Conservation (phyloP, 1,140 invertebrate genomes). For the Drosophila micromelanica region DNA sequence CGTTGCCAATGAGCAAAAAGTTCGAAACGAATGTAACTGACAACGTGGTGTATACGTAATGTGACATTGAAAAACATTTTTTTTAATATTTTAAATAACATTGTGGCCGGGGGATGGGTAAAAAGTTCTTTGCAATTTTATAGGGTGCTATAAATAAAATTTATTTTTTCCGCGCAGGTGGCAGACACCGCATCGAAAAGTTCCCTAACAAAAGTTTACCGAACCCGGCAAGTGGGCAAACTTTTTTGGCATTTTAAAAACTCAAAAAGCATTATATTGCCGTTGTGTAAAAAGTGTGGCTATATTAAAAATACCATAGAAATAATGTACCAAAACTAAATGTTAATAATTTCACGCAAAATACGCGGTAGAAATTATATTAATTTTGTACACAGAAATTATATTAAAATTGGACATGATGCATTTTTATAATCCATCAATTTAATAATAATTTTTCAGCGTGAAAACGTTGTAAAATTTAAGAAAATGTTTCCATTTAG, state of each 20-base stretch:
- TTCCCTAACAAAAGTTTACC: conserved; percentile 28
- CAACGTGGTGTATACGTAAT: conserved; percentile 30
- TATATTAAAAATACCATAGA: conserved; percentile 44
- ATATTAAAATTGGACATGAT: conserved; percentile 27
- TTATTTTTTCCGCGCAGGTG: conserved; percentile 57
- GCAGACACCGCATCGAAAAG: conserved; percentile 46
- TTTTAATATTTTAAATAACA: conserved; percentile 57
- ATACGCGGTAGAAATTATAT: conserved; percentile 40
- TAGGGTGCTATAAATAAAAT: conserved; percentile 50
- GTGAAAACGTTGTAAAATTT: conserved; percentile 1
- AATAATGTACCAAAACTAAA: conserved; percentile 44
- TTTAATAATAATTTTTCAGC: conserved; percentile 43
- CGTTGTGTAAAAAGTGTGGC: background rate
- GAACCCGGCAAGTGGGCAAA: conserved; percentile 23
- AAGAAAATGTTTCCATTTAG: background rate
- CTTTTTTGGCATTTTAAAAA: conserved; percentile 62
- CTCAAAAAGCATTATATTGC: conserved; percentile 47
- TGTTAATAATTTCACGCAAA: conserved; percentile 44
- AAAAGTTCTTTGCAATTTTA: conserved; percentile 49
- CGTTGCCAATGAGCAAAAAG: conserved; percentile 35
- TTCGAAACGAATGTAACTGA: conserved; percentile 9
- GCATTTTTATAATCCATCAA: conserved; percentile 37
- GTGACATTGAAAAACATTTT: conserved; percentile 12
- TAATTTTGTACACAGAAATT: conserved; percentile 28
- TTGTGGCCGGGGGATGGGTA: conserved; percentile 5